A percentile compares a stretch with the other conserved stretches of the same genome.
Evolutionary conservation across 30 jellyfish, hydroid and myxozoan species (phyloP).

Genomic region (Phacellophora camtschatica): DNA sequence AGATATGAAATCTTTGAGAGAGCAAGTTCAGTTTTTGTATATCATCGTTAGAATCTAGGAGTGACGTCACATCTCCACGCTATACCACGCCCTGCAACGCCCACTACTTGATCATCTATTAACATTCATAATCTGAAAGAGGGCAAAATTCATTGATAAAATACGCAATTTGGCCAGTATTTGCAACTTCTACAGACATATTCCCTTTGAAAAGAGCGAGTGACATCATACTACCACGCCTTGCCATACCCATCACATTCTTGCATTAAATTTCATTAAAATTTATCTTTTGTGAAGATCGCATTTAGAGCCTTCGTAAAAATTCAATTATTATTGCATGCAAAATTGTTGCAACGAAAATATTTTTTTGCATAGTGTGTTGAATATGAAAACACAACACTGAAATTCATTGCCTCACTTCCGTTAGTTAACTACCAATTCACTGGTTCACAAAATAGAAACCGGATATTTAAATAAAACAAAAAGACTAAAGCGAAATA

Average conservation of each 20-base stretch:
- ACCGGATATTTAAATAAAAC: no score
- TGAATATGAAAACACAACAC: no score
- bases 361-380: no score
- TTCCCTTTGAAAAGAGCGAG: slow-evolving; percentile 26
- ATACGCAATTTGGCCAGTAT: background rate
- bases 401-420: no score
- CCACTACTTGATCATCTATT: slow-evolving; percentile 2
- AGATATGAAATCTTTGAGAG: background rate
- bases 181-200: slow-evolving; percentile 9
- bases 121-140: background rate
- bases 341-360: no score
- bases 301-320: no score
- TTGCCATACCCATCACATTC: slow-evolving; percentile 31
- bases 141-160: background rate
- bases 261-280: slow-evolving; percentile 53
- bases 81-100: no score
- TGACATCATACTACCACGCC: slow-evolving; percentile 45
- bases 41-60: background rate
- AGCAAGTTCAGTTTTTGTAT: background rate
- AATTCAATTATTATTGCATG: no score
- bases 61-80: slow-evolving; percentile 29
- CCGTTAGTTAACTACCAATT: no score
- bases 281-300: no score
- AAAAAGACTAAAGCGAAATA: no score
- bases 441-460: no score